Percentiles rank a stretch among this genome's conserved stretches.
These are phyloP conservation scores for Vidua macroura DNA, from an alignment of 2,113 vertebrate species.

Conservation along the genomic window DNA sequence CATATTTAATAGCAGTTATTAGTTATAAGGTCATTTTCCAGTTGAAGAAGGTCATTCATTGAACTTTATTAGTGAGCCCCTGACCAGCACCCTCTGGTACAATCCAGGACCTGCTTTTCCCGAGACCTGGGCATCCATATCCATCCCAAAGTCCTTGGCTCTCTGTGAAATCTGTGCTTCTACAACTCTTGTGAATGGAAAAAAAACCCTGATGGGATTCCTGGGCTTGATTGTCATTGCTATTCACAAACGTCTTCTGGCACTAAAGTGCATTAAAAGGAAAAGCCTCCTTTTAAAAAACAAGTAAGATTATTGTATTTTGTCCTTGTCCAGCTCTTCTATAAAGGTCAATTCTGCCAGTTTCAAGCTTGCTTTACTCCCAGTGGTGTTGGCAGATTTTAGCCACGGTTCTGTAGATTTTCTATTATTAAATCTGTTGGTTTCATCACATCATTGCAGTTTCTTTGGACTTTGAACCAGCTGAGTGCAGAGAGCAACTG, in stretches of 20 bases:
- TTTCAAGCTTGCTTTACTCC: neutral
- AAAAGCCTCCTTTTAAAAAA: slow-evolving; percentile 2
- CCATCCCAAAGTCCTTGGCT: neutral
- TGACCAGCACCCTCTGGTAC: neutral
- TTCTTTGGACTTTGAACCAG: neutral
- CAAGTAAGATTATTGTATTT: neutral
- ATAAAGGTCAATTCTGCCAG: neutral
- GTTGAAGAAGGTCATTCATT: neutral
- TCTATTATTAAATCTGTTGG: neutral
- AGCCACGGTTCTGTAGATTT: neutral
- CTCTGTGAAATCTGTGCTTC: neutral
- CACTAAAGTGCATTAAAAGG: neutral
- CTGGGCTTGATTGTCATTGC: neutral
- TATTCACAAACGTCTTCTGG: neutral
- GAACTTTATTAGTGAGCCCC: neutral
- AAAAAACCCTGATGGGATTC: neutral
- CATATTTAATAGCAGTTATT: neutral
- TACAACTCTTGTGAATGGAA: neutral
- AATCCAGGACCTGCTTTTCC: neutral
- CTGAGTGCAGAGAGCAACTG: neutral
- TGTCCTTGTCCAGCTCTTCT: neutral
- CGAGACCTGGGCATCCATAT: accelerated
- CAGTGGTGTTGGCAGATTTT: neutral
- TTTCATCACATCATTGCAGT: neutral
- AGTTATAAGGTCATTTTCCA: neutral